Evolutionary conservation across 2,113 vertebrate species (phyloP), one percentile per base, ranked within the genome.

Genomic region (Glareola pratincola): DNA sequence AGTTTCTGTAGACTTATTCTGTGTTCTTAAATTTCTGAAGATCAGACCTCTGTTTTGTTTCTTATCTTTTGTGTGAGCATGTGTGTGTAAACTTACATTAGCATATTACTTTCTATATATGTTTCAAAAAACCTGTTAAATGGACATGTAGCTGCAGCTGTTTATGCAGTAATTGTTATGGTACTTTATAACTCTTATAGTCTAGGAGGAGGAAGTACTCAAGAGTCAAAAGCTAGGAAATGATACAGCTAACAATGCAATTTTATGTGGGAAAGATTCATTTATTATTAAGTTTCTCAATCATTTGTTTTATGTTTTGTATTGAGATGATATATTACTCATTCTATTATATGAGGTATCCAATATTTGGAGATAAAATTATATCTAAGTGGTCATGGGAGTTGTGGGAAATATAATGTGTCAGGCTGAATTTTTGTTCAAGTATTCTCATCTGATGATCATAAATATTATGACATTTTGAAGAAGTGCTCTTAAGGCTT

Each of bases 381-480:
- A 45, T 50, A 78, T 37, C 77, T 80, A 79, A 91, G 57, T 68
- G 81, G 90, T 90, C 94, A 85, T 76, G 71, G 74, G 72, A 62
- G 84, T 79, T 93, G 51, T 63, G 62, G 68, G 71, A 88, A 91
- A 79, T 81, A 32, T 5, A 53, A 57, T 54, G 15, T 69, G 37
- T 92, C 80, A 54, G 53, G 63, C 57, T 76, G 91, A 72, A 82
- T 90, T 92, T 87, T 87, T 91, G 10, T 82, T 95, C 92, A 79
- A 91, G 89, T 92, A 59, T 85, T 95, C 71, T 94, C 50, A 59
- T 94, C 41, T 78, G 74, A 75, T 92, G 77, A 77, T 96, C 66
- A 63, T 95, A 97, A 96, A 97, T 95, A 96, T 96, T 97, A 78
- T 79, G 94, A 95, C 73, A 91, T 88, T 97, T 91, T 90, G 74